These are phyloP conservation scores for Drosophila peninsularis DNA, from an alignment of 2,888 invertebrate species.

Conservation along the genomic window DNA sequence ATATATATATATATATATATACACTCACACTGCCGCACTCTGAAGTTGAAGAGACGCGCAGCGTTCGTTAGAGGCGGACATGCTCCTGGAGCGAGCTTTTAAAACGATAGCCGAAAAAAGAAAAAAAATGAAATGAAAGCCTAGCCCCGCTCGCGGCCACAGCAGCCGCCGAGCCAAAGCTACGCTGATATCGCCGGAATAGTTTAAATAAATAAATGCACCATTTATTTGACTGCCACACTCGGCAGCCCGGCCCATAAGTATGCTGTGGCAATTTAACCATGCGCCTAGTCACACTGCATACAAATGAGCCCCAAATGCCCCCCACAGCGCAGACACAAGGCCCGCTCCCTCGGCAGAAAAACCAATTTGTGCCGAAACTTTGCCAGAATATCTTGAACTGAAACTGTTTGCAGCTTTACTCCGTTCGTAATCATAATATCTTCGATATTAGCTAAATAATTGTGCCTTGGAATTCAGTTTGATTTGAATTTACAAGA, in stretches of 20 bases:
- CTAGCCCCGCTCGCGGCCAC: conserved; percentile 27
- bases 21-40: not conserved
- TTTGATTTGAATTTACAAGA: not conserved
- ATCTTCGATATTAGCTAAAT: not conserved
- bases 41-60: conserved; percentile 45
- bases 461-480: too few relatives aligned
- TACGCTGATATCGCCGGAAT: conserved; percentile 52
- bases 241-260: conserved; percentile 10
- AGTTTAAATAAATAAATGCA: conserved; percentile 64
- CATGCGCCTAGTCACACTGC: conserved; percentile 26
- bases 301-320: conserved; percentile 8
- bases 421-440: not conserved
- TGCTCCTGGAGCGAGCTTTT: conserved; percentile 57
- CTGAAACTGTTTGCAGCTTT: not conserved
- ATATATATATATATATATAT: conserved; percentile 11
- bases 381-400: not conserved
- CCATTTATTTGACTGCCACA: conserved; percentile 41
- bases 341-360: not conserved
- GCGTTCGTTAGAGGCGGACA: conserved; percentile 34
- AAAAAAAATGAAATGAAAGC: conserved; percentile 14
- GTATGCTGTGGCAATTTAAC: conserved; percentile 24
- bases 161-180: conserved; percentile 31
- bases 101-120: conserved; percentile 27
- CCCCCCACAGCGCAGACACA: not conserved
- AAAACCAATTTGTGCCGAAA: conserved; percentile 9